Evolutionary conservation across 2,113 vertebrate genomes (phyloP), one percentile per base, ranked within the genome.

Genomic region (Pterocles orientalis): DNA sequence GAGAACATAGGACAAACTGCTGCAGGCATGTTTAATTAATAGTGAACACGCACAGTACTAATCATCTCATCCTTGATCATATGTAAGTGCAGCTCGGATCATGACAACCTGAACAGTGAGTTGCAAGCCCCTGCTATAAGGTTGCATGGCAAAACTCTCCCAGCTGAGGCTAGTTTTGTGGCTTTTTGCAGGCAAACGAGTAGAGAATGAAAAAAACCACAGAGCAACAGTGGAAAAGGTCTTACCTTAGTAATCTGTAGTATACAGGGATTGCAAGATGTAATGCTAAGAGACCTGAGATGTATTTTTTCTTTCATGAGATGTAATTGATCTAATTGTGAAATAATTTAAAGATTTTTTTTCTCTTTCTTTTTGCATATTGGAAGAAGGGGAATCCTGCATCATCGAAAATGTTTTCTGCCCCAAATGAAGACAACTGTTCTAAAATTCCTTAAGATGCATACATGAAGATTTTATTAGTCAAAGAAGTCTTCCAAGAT

Each of bases 391-490:
- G 47, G 25, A 86, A 51, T 69, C 21, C 31, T 84, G 41, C 31
- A 5, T 75, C 24, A 28, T 29, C 34, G 58, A 86, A 65, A 91
- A n/a, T 15, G 16, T 36, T 69, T 48, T 62, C 66, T 91, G 87
- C 33, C n/a, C 24, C 86, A 61, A 48, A 36, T 48, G 48, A 92
- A 72, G n/a, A 26, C 50, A 75, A 70, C 92, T 73, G 88, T 92
- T 84, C 51, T 65, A 31, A 95, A 95, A 95, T 54, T 94, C 69
- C 34, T 75, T 78, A 76, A 70, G 80, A 93, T 58, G 33, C 60
- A 34, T 80, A 39, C 61, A 25, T 54, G 39, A 80, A 94, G 71
- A 88, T 88, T 96, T 96, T 95, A 94, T 93, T 95, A 93, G 73
- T 78, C 58, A 71, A 65, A 72, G n/a, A 76, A 57, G 28, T 73